These are phyloP conservation scores for Sebastes steindachneri DNA, from an alignment of 2,797 vertebrate genomes.

Conservation along the genomic window DNA sequence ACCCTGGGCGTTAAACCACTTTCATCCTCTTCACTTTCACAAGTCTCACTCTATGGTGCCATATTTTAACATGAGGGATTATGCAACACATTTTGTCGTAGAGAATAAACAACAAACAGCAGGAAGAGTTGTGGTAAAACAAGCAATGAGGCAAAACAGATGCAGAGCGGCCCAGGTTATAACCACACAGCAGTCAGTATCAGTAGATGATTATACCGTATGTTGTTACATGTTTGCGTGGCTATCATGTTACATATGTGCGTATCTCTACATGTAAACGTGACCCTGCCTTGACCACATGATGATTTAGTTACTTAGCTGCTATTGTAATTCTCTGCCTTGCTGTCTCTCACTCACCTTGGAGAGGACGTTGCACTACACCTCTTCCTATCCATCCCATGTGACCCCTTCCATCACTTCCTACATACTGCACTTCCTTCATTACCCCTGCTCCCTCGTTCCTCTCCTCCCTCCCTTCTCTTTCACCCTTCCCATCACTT, in stretches of 20 bases:
- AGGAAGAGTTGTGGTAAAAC: background rate
- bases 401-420: constrained; percentile 29
- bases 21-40: background rate
- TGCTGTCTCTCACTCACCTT: constrained; percentile 51
- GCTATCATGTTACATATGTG: background rate
- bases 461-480: background rate
- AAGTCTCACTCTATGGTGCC: background rate
- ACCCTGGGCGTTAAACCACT: background rate
- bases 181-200: background rate
- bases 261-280: background rate
- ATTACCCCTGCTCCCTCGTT: constrained; percentile 18
- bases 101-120: background rate
- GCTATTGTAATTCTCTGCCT: constrained; percentile 34
- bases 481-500: constrained; percentile 4
- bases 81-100: background rate
- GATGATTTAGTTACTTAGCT: constrained; percentile 26
- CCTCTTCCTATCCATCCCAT: constrained; percentile 1
- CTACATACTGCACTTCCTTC: background rate
- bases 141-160: background rate
- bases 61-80: background rate
- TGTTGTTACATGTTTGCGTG: background rate
- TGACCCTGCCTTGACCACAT: background rate
- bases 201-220: background rate
- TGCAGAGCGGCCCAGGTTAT: background rate
- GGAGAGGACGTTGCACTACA: constrained; percentile 21